Evolutionary conservation across 2,797 vertebrate species (phyloP), one percentile per base, ranked within the genome.

Genomic region (Urophycis tenuis): DNA sequence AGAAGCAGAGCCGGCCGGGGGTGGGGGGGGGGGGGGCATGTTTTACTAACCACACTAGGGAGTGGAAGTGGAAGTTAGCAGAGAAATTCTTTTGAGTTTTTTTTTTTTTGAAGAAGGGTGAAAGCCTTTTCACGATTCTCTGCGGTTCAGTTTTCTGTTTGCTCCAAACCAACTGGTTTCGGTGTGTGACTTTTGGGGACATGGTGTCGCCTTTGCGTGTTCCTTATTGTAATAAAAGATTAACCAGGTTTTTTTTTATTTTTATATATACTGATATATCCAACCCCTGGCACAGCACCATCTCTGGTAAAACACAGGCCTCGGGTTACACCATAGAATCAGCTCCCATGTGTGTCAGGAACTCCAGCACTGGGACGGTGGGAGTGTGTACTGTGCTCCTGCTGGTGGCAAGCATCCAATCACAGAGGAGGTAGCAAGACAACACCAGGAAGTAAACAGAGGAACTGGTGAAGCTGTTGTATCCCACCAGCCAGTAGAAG

Each of bases 301-400:
- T 6, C 60, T 64, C 60, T 64, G 60, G 60, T 64, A 64, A 64
- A 64, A 29, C 60, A 29, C 9, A 3, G 60, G 60, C 5, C 60
- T 64, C 60, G 60, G 60, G 60, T 64, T 64, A 64, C 49, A 15
- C 60, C 60, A 64, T 64, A 64, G n/a, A 64, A 25, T 64, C n/a
- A 64, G 60, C 60, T 53, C 60, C 60, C 1, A 60, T 25, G 53
- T 60, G 6, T 25, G 53, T 25, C 17, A 49, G 45, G 12, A 49
- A n/a, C n/a, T n/a, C n/a, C n/a, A n/a, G n/a, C n/a, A n/a, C n/a
- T n/a, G n/a, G n/a, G n/a, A n/a, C n/a, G n/a, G n/a, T n/a, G n/a
- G n/a, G n/a, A n/a, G n/a, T 6, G 41, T 49, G 39, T 41, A 41
- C 41, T 11, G 60, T 25, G 17, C n/a, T 64, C 60, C n/a, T 64